Evolutionary conservation across 2,113 vertebrate species (phyloP).

Genomic region (Chelonoidis abingdonii): DNA sequence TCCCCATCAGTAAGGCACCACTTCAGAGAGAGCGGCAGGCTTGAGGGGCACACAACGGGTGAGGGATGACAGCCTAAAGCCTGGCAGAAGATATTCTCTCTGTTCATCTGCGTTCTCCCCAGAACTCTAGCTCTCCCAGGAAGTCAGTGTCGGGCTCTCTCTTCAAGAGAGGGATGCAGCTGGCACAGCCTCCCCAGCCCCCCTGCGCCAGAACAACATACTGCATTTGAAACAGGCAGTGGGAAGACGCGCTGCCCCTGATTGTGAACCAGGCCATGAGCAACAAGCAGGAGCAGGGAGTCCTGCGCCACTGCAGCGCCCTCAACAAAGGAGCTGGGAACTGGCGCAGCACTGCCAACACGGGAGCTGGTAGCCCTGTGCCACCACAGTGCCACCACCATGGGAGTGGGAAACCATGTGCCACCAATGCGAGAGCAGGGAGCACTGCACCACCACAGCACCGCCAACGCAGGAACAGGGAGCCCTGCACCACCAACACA

Average conservation of each 20-base stretch:
- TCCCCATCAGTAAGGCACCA: neutral
- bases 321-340: accelerated
- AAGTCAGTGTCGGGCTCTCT: neutral
- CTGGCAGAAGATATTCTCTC: neutral
- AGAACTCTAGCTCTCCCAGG: neutral
- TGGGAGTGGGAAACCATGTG: too few species aligned
- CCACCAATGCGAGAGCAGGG: too few species aligned
- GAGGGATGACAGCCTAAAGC: neutral
- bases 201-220: neutral
- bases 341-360: too few species aligned
- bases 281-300: neutral
- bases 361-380: neutral
- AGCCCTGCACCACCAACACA: too few species aligned
- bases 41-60: neutral
- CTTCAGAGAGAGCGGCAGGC: neutral
- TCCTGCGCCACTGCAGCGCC: too few species aligned
- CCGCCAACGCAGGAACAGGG: too few species aligned
- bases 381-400: too few species aligned
- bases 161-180: neutral
- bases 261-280: neutral
- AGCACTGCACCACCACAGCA: too few species aligned
- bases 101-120: neutral
- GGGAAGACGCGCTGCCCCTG: neutral
- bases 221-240: neutral
- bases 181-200: neutral